Evolutionary conservation across 2,797 vertebrate species (phyloP).

Genomic region (Discoglossus pictus): DNA sequence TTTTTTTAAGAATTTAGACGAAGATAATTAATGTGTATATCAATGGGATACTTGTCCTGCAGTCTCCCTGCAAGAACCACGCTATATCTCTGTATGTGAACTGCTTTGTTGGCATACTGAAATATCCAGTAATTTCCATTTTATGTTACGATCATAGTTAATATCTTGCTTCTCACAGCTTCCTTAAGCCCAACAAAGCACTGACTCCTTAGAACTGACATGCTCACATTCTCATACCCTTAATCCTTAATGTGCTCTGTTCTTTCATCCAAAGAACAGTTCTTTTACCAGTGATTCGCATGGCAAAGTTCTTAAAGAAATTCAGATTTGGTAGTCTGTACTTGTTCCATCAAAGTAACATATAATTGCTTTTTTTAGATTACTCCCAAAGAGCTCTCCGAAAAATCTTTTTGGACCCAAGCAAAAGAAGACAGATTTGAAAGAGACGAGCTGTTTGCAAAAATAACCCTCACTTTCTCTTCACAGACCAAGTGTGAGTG

Average conservation of each 20-base stretch:
- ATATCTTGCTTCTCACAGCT: slow-evolving; percentile 16
- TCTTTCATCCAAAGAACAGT: slow-evolving; percentile 30
- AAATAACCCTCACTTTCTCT: slow-evolving; percentile 83
- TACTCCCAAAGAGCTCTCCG: slow-evolving; percentile 76
- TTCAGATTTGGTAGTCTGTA: slow-evolving; percentile 17
- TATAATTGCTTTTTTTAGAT: slow-evolving; percentile 69
- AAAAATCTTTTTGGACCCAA: slow-evolving; percentile 85
- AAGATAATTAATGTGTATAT: slow-evolving; percentile 41
- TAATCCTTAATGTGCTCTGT: slow-evolving; percentile 10
- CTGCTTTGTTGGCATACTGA: background rate
- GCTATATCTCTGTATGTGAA: background rate
- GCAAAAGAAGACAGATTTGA: slow-evolving; percentile 82
- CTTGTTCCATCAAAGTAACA: slow-evolving; percentile 37
- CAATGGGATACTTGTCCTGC: slow-evolving; percentile 12
- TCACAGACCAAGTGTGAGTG: slow-evolving; percentile 85
- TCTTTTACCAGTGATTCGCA: slow-evolving; percentile 26
- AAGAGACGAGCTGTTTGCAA: slow-evolving; percentile 86
- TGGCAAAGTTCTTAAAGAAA: slow-evolving; percentile 28
- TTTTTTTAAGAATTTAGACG: slow-evolving; percentile 19
- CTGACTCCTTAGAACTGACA: slow-evolving; percentile 1
- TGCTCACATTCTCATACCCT: background rate
- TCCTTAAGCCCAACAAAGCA: slow-evolving; percentile 17
- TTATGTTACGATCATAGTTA: slow-evolving; percentile 4
- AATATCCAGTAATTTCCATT: background rate
- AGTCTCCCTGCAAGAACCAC: slow-evolving; percentile 1